Percentiles rank a stretch among this genome's conserved stretches.
Conservation (phyloP, 2,113 vertebrate species). For the Triplophysa dalaica region DNA sequence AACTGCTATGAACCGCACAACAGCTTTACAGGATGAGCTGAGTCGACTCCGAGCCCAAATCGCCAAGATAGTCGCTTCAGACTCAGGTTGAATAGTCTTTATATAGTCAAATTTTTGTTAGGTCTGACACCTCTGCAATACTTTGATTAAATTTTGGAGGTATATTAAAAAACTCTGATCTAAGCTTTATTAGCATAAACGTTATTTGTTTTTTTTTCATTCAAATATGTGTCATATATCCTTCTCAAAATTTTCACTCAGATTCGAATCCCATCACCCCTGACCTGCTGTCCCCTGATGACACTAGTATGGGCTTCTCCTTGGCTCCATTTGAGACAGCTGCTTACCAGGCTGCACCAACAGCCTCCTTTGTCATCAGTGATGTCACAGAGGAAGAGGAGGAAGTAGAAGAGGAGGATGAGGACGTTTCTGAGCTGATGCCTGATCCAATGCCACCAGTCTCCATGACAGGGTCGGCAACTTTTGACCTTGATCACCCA, state of each 20-base stretch:
- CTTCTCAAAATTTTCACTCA: slow-evolving; percentile 59
- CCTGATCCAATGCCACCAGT: slow-evolving; percentile 79
- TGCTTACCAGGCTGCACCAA: slow-evolving; percentile 82
- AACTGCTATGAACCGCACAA: slow-evolving; percentile 89
- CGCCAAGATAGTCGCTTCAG: slow-evolving; percentile 88
- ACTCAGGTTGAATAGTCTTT: slow-evolving; percentile 75
- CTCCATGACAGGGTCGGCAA: slow-evolving; percentile 84
- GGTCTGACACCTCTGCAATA: neutral
- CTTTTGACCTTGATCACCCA: slow-evolving; percentile 83
- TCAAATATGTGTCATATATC: neutral
- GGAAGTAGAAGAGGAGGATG: slow-evolving; percentile 78
- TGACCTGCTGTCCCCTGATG: slow-evolving; percentile 91
- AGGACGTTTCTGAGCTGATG: slow-evolving; percentile 84
- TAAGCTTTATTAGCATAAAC: neutral
- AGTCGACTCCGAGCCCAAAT: slow-evolving; percentile 92
- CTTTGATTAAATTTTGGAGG: neutral
- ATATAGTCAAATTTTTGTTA: neutral
- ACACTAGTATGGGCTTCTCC: slow-evolving; percentile 90
- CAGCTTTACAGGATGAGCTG: slow-evolving; percentile 93
- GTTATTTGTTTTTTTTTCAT: too few species aligned
- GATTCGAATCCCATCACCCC: slow-evolving; percentile 88
- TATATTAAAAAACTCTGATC: neutral
- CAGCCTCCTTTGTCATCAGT: slow-evolving; percentile 95
- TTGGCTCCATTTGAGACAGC: slow-evolving; percentile 85
- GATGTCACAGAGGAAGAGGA: slow-evolving; percentile 91